Base-by-base conservation (phyloP, 1,140 invertebrate genomes). In the Pollicipes pollicipes region DNA sequence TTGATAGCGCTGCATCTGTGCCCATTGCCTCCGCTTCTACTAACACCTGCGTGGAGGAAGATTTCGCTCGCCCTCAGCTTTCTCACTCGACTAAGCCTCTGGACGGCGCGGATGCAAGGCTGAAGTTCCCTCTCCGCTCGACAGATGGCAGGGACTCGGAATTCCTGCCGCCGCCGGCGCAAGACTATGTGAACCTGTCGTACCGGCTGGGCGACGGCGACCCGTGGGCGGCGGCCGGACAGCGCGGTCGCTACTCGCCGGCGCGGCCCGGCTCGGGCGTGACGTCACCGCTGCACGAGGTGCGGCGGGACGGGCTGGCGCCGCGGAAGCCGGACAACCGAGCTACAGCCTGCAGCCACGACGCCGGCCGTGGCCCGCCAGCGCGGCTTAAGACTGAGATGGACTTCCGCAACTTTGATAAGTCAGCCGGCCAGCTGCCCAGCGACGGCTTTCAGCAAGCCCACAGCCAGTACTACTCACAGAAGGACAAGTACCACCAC, bases 401-500 rank as follows among this genome's bases (percentile, higher is more conserved):
- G 13, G 45, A 58, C 45, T 58, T 58, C 45, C 45, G 45, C 21
- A 58, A 58, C 45, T 58, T 58, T 21, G 45, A 58, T 21, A 58
- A 58, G 21, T 13, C 45, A 21, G 45, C 45, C 45, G 45, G 45
- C 17, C 13, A 10, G 6, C 45, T 58, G 45, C 2, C 45, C 13
- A 2, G 13, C 13, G 45, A 58, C 24, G 45, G 45, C 45, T 58
- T 21, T 21, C 45, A 58, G 45, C 45, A 58, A 21, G 45, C 17
- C 13, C 45, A 58, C 45, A 58, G 45, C 45, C 45, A 58, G 45
- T 58, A 58, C 45, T 21, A 21, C 45, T 66, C 64, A 10, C 64
- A 66, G 64, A 66, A 66, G 28, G 28, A 27, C n/a, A 66, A 66
- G 64, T 66, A 66, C 64, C n/a, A 66, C 64, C n/a, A 29, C 28